Conservation (phyloP, 2,113 vertebrate genomes). For the Rousettus leschenaultii region DNA sequence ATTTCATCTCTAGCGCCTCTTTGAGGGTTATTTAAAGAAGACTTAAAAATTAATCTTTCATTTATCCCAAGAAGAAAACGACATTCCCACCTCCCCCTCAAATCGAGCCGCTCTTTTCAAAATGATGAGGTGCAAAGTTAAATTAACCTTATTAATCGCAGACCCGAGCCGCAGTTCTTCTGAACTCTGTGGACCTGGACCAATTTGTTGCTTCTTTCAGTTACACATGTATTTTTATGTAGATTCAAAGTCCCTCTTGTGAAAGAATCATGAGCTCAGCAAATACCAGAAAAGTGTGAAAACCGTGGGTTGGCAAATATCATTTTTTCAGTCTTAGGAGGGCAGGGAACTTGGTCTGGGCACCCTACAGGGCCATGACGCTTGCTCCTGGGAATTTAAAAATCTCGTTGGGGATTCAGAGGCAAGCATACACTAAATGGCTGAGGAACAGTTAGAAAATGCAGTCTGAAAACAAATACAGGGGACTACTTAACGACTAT, state of each 20-base stretch:
- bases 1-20: slow-evolving; percentile 61
- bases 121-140: neutral
- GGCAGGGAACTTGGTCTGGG: neutral
- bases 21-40: slow-evolving; percentile 69
- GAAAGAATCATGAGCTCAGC: neutral
- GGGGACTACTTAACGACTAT: neutral
- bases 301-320: neutral
- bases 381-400: neutral
- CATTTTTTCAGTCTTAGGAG: neutral
- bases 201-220: neutral
- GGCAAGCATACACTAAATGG: neutral
- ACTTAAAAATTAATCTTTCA: slow-evolving; percentile 69
- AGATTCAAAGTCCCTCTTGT: slow-evolving; percentile 30
- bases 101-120: neutral
- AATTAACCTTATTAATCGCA: slow-evolving; percentile 26
- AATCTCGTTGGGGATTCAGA: neutral
- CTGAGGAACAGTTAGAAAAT: neutral
- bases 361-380: neutral
- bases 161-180: neutral
- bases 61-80: slow-evolving; percentile 65
- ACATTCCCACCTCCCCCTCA: slow-evolving; percentile 5
- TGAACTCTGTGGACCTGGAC: fast-evolving
- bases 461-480: neutral
- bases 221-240: neutral
- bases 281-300: slow-evolving; percentile 31